A percentile compares a stretch with the other conserved stretches of the same genome.
Evolutionary conservation across 2,797 vertebrate genomes (phyloP).

Genomic region (Chaetophractus vellerosus): DNA sequence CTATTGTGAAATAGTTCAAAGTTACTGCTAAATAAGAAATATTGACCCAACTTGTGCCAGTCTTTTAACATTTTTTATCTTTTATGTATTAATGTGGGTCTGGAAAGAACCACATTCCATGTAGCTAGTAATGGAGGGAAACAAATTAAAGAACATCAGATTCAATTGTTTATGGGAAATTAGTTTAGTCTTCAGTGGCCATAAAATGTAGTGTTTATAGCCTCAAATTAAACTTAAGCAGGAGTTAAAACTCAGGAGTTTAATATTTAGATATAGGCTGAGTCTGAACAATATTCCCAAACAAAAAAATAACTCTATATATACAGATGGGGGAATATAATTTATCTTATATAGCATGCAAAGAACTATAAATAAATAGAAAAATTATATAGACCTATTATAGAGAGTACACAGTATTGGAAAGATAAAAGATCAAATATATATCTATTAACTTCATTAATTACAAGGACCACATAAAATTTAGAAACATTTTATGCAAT

Average conservation of each 20-base stretch:
- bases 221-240: slow-evolving; percentile 36
- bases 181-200: slow-evolving; percentile 7
- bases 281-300: not conserved
- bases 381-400: not conserved
- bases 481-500: not conserved
- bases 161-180: slow-evolving; percentile 52
- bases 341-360: not conserved
- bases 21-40: slow-evolving; percentile 63
- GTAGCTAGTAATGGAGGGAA: not conserved
- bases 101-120: not conserved
- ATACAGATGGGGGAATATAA: not conserved
- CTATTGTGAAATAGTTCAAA: slow-evolving; percentile 65
- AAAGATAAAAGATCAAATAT: not conserved
- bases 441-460: not conserved
- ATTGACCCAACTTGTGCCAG: not conserved
- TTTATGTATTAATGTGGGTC: not conserved
- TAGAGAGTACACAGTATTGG: not conserved
- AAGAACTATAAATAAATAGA: not conserved
- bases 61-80: slow-evolving; percentile 65
- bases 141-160: slow-evolving; percentile 22
- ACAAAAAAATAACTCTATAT: not conserved
- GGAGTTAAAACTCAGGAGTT: slow-evolving; percentile 2
- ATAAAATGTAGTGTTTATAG: slow-evolving; percentile 25
- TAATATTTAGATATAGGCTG: slow-evolving; percentile 16
- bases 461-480: not conserved